Base-by-base conservation (phyloP, 1,140 invertebrate species). In the Lepeophtheirus salmonis region DNA sequence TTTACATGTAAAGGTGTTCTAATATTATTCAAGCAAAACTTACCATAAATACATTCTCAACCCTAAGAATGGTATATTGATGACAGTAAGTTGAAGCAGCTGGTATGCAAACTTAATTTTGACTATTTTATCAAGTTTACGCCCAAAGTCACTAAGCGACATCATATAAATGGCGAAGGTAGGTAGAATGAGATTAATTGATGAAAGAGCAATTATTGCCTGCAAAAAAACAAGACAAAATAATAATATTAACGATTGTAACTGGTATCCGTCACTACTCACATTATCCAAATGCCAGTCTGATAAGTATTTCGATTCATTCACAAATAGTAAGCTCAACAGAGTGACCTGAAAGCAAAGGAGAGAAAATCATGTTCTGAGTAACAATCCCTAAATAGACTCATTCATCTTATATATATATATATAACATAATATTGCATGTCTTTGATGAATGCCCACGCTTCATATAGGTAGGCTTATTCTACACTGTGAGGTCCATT, bases 21-120 rank as follows among this genome's bases (percentile, higher is more conserved):
- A n/a, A n/a, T n/a, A n/a, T n/a, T n/a, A n/a, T n/a, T 12, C 18
- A 52, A 6, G 13, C 16, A 54, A 20, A 54, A 22, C 26, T 41
- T 57, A 57, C 55, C 55, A 57, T 14, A 57, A 20, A 17, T 57
- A 57, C 20, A 57, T 57, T 41, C 55, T 26, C 13, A 57, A n/a
- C 4, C 55, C 55, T 4, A 57, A 30, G 26, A 57, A 57, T 17
- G 55, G 55, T 14, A 57, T 57, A 25, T 57, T 57, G 55, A 57
- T 57, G 1, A 57, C 4, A 12, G 25, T 17, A 14, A 57, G 16
- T 16, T 26, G 55, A 21, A 57, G 23, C 4, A 57, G 21, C 26
- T 57, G 55, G 30, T 41, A 17, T 2, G 25, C 17, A 25, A 57
- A 21, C 21, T 57, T 57, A 17, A 57, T 57, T 16, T 20, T 24